These are phyloP conservation scores for Gobiocypris rarus DNA, from an alignment of 2,113 vertebrate genomes.

Conservation along the genomic window DNA sequence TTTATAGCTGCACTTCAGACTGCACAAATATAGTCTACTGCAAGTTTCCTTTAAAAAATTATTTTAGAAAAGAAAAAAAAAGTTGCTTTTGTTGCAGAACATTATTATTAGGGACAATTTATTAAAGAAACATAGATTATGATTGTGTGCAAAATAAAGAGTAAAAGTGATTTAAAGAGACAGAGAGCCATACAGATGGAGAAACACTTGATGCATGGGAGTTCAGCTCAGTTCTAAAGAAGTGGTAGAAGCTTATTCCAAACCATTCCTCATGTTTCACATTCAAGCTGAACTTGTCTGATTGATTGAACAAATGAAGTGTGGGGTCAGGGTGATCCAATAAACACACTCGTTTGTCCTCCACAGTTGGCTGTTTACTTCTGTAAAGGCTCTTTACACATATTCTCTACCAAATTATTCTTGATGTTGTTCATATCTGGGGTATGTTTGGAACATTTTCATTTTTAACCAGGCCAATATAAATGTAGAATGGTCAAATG, in stretches of 20 bases:
- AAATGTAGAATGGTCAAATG: no score
- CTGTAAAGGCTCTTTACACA: no score
- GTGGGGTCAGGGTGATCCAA: no score
- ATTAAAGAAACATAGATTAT: background rate
- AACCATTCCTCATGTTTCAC: background rate
- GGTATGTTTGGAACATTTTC: background rate
- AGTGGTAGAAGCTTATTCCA: constrained; percentile 16
- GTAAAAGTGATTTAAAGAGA: background rate
- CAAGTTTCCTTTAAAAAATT: background rate
- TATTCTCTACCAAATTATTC: no score
- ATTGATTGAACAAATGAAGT: background rate
- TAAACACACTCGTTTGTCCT: no score
- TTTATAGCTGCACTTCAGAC: constrained; percentile 49
- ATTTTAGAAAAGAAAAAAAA: background rate
- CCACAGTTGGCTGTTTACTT: no score
- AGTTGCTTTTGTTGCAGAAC: background rate
- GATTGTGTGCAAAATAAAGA: background rate
- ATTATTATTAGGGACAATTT: background rate
- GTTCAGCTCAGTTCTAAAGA: background rate
- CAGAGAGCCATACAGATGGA: background rate
- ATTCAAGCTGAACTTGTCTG: background rate
- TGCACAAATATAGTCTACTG: constrained; percentile 59
- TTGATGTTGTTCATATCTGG: background rate
- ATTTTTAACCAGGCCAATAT: no score
- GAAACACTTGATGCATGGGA: background rate